phyloP scores from a whole-genome alignment of 2,888 invertebrate species.

The Cosmia trapezina region DNA sequence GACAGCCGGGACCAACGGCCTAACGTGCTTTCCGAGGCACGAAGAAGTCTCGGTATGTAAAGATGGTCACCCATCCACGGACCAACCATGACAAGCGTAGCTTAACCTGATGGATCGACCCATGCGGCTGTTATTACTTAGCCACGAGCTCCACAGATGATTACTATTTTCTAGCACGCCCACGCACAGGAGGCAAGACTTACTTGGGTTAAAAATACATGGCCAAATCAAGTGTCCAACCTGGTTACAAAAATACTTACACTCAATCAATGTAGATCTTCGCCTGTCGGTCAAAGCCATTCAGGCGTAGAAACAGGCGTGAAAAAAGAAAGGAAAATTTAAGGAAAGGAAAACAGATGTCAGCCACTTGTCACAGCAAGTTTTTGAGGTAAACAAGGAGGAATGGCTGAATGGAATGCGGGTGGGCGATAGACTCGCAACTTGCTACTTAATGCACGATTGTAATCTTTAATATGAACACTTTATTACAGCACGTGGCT shows the following conservation, averaged over 20 bases:
- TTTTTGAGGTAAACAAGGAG: slow-evolving; percentile 30
- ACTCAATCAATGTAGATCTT: slow-evolving; percentile 25
- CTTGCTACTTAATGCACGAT: slow-evolving; percentile 42
- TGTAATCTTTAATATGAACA: slow-evolving; percentile 45
- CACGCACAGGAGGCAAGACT: background rate
- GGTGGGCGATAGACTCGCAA: slow-evolving; percentile 38
- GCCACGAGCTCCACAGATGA: too few species aligned
- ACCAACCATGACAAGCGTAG: too few species aligned
- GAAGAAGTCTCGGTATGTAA: too few species aligned
- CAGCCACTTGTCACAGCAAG: slow-evolving; percentile 26
- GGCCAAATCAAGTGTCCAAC: background rate
- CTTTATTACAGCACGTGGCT: slow-evolving; percentile 18
- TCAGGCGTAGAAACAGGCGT: background rate
- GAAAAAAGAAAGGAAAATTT: slow-evolving; percentile 2
- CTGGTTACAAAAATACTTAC: slow-evolving; percentile 3
- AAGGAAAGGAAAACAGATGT: slow-evolving; percentile 10
- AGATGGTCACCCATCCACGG: too few species aligned
- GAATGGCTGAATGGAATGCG: slow-evolving; percentile 32
- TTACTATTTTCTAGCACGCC: slow-evolving; percentile 1
- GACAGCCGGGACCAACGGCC: too few species aligned
- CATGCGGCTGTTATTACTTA: too few species aligned
- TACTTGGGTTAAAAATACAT: slow-evolving; percentile 7
- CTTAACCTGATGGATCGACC: too few species aligned
- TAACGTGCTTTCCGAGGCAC: too few species aligned
- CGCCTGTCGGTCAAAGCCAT: slow-evolving; percentile 22